These are phyloP conservation scores for Melanerpes aurifrons DNA, from an alignment of 2,113 vertebrate genomes.

Conservation along the genomic window DNA sequence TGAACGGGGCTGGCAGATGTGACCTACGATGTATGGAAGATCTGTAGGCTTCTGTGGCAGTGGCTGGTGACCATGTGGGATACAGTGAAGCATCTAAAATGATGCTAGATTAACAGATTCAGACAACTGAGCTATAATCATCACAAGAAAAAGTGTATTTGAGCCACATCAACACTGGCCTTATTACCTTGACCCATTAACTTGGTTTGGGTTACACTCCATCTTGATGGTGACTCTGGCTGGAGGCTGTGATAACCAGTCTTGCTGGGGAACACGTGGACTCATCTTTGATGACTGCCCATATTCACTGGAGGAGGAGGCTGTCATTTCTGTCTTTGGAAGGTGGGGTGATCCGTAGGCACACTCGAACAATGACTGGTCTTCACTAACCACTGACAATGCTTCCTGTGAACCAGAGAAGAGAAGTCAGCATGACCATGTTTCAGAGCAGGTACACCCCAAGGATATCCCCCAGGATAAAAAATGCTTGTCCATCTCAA, in stretches of 20 bases:
- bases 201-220: conserved; percentile 86
- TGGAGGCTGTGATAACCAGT: conserved; percentile 85
- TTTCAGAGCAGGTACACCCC: neutral
- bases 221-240: conserved; percentile 89
- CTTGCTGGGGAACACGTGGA: conserved; percentile 85
- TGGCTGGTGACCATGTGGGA: neutral
- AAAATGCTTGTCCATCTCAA: accelerated
- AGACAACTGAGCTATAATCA: neutral
- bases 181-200: conserved; percentile 87
- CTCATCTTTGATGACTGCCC: conserved; percentile 88
- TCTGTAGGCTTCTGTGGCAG: neutral
- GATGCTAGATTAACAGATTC: neutral
- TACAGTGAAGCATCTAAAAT: neutral
- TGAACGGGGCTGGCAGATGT: neutral
- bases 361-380: conserved; percentile 90
- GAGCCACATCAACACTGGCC: neutral
- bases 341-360: conserved; percentile 86
- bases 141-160: neutral
- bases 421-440: neutral
- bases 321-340: conserved; percentile 87
- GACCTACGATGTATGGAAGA: neutral
- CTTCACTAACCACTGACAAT: conserved; percentile 88
- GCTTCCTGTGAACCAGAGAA: conserved; percentile 81
- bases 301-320: conserved; percentile 87
- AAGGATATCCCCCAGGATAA: neutral